phyloP scores from a whole-genome alignment of 2,888 invertebrate genomes.

The Pristionchus exspectatus region DNA sequence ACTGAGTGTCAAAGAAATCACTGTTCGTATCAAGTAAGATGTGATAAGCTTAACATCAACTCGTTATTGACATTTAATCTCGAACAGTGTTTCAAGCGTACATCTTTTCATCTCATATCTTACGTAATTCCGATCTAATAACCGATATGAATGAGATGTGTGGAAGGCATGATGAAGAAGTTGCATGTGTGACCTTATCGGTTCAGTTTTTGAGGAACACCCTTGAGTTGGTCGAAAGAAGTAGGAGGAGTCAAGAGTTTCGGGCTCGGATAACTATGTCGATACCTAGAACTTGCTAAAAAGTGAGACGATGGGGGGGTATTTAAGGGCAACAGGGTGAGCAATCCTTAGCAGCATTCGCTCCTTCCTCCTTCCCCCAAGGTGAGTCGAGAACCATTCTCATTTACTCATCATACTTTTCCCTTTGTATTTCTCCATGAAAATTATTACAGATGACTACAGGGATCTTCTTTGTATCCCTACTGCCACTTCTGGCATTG shows the following conservation, averaged over 20 bases:
- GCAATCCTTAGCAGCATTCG: slow-evolving; percentile 33
- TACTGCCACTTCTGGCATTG: slow-evolving; percentile 50
- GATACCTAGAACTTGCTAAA: slow-evolving; percentile 50
- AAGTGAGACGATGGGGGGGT: slow-evolving; percentile 50
- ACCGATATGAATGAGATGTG: neutral
- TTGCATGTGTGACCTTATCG: slow-evolving; percentile 35
- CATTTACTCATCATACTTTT: neutral
- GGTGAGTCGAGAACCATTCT: slow-evolving; percentile 44
- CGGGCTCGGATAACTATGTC: slow-evolving; percentile 53
- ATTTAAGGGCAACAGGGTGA: neutral
- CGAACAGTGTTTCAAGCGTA: neutral
- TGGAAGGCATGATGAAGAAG: neutral
- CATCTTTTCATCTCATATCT: neutral
- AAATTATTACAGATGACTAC: neutral
- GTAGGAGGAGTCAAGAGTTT: slow-evolving; percentile 20
- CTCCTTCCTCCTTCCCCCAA: slow-evolving; percentile 51
- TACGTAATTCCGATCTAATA: slow-evolving; percentile 10
- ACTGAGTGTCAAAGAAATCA: neutral
- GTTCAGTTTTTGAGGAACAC: slow-evolving; percentile 43
- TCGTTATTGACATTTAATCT: neutral
- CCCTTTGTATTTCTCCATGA: neutral
- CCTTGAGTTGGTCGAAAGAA: neutral
- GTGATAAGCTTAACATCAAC: neutral
- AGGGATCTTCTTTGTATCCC: slow-evolving; percentile 29
- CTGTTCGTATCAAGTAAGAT: neutral